These are phyloP conservation scores for Seira sanloemensis DNA, from an alignment of 2,888 invertebrate species.

Conservation along the genomic window DNA sequence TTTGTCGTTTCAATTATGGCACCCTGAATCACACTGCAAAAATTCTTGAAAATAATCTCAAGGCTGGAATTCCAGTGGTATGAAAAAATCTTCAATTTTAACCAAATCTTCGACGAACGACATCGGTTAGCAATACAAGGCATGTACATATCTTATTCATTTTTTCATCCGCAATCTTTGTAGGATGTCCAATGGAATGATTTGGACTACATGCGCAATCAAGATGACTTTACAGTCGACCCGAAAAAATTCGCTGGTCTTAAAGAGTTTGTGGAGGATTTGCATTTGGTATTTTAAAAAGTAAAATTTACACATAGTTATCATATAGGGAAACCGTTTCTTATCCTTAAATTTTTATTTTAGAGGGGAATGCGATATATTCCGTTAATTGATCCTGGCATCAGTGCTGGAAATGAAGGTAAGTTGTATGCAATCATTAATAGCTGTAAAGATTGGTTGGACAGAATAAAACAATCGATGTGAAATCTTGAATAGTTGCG, in stretches of 20 bases:
- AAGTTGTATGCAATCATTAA: not conserved
- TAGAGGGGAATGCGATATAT: constrained; percentile 85
- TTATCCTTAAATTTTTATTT: constrained; percentile 18
- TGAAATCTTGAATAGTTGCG: no score
- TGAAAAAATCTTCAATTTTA: constrained; percentile 74
- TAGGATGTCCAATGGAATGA: constrained; percentile 85
- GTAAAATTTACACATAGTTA: constrained; percentile 20
- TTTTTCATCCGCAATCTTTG: constrained; percentile 75
- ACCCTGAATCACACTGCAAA: constrained; percentile 81
- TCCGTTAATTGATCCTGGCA: constrained; percentile 85
- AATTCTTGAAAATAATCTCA: constrained; percentile 83
- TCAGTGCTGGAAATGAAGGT: constrained; percentile 81
- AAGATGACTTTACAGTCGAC: constrained; percentile 88
- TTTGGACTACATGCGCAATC: constrained; percentile 87
- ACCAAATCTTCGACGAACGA: not conserved
- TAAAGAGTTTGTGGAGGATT: constrained; percentile 82
- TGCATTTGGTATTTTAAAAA: constrained; percentile 78
- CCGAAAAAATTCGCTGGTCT: constrained; percentile 80
- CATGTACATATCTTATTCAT: not conserved
- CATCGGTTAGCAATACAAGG: no score
- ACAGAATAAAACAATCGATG: no score
- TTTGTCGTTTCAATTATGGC: constrained; percentile 85
- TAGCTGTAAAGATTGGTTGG: no score
- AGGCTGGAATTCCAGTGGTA: constrained; percentile 87
- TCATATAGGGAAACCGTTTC: constrained; percentile 21